Evolutionary conservation across 2,888 invertebrate genomes (phyloP), one percentile per base, ranked within the genome.

Genomic region (Meteorus colon): DNA sequence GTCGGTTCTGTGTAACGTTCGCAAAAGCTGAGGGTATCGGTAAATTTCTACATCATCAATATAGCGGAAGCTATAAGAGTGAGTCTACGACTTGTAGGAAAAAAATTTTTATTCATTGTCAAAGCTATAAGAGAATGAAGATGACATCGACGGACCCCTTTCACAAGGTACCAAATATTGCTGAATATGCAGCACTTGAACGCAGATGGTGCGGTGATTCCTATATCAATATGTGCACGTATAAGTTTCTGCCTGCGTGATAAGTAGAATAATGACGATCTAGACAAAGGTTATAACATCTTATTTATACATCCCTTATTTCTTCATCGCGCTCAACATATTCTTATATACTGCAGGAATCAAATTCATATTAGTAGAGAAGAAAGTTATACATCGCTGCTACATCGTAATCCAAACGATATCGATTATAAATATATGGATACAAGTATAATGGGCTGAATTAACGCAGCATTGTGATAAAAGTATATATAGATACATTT

Each of bases 161-260:
- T 34, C 60, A 72, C 62, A 63, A 73, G 48, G 27, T 10, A 87
- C 88, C 87, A 86, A 87, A 86, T 88, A 88, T 85, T 85, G 88
- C 88, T 86, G 87, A 88, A 88, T 85, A 86, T 83, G 73, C 73
- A 84, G 84, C 84, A 85, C 87, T 88, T 87, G 87, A 88, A 87
- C 84, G 85, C 87, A 88, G 85, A 84, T 84, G 88, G 87, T 81
- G 86, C 84, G 41, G 65, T 37, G 48, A 75, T 69, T 37, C 37
- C 55, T 81, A 84, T 82, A 84, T 84, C 87, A 87, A 88, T 88
- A 88, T 86, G 84, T 84, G 81, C 80, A 84, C 71, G 67, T 65
- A 77, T 75, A 48, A 51, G 59, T 69, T 70, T 51, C 31, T 70
- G 12, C 24, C n/a, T 12, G 37, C 24, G 34, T n/a, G 37, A 51